Conservation (phyloP, 2,888 invertebrate genomes). For the Lacanobia oleracea region DNA sequence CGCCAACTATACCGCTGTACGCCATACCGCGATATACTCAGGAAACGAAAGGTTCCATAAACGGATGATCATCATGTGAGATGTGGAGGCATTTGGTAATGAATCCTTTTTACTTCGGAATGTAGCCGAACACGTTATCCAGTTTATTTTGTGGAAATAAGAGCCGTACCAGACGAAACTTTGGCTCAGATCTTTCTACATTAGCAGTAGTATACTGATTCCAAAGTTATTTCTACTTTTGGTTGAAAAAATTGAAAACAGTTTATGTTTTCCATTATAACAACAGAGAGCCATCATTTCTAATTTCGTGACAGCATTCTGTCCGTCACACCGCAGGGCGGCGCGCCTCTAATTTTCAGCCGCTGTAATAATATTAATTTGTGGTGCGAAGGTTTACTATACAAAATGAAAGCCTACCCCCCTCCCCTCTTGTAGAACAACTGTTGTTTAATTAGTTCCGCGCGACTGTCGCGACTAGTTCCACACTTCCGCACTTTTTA, state of each 20-base stretch:
- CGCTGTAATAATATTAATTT: constrained; percentile 14
- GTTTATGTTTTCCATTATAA: background rate
- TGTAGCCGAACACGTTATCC: constrained; percentile 1
- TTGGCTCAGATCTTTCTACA: background rate
- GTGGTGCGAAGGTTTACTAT: background rate
- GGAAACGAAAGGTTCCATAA: constrained; percentile 14
- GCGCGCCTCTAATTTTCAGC: background rate
- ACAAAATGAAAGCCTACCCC: background rate
- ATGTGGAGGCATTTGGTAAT: constrained; percentile 14
- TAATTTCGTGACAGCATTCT: background rate
- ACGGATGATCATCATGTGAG: constrained; percentile 10
- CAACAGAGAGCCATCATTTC: background rate
- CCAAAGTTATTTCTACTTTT: background rate
- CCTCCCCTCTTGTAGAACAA: background rate
- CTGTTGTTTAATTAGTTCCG: constrained; percentile 18
- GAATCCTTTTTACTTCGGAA: constrained; percentile 19
- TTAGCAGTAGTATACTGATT: too few species aligned
- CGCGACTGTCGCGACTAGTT: background rate
- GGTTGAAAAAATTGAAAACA: constrained; percentile 1
- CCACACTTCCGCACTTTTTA: background rate
- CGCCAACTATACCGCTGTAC: constrained; percentile 7
- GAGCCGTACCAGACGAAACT: background rate
- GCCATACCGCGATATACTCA: background rate
- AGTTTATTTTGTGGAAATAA: constrained; percentile 6
- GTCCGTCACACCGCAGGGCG: background rate